A percentile compares a stretch with the other conserved stretches of the same genome.
Evolutionary conservation across 2,113 vertebrate species (phyloP).

Genomic region (Tamias sibiricus): DNA sequence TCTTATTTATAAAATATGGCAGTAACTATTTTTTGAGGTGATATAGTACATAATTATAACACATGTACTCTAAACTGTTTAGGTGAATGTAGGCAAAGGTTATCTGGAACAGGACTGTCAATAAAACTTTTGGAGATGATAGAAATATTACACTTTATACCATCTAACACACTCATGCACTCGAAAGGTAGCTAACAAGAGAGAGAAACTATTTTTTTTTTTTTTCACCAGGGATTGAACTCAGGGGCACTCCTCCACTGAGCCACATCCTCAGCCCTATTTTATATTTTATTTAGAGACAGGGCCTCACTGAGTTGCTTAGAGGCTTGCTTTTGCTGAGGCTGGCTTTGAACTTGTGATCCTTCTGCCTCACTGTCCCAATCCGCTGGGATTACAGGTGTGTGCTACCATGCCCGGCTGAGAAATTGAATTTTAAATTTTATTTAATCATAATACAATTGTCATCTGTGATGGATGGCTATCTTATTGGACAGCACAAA

Average conservation of each 20-base stretch:
- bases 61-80: background rate
- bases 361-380: too few species aligned
- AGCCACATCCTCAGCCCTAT: too few species aligned
- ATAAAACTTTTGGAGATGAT: background rate
- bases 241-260: too few species aligned
- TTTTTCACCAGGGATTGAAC: too few species aligned
- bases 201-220: background rate
- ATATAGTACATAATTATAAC: background rate
- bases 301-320: too few species aligned
- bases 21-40: background rate
- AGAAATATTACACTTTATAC: background rate
- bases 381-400: too few species aligned
- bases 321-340: too few species aligned
- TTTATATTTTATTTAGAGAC: too few species aligned
- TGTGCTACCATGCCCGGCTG: too few species aligned
- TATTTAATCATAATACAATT: background rate
- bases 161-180: background rate
- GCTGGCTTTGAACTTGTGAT: too few species aligned
- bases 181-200: background rate
- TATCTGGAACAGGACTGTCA: background rate
- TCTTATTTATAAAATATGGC: background rate
- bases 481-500: background rate
- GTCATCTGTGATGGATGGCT: background rate
- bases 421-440: constrained; percentile 1
- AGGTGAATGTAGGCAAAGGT: background rate